Evolutionary conservation across 2,888 invertebrate genomes (phyloP), one percentile per base, ranked within the genome.

Genomic region (Acrobasis repandana): DNA sequence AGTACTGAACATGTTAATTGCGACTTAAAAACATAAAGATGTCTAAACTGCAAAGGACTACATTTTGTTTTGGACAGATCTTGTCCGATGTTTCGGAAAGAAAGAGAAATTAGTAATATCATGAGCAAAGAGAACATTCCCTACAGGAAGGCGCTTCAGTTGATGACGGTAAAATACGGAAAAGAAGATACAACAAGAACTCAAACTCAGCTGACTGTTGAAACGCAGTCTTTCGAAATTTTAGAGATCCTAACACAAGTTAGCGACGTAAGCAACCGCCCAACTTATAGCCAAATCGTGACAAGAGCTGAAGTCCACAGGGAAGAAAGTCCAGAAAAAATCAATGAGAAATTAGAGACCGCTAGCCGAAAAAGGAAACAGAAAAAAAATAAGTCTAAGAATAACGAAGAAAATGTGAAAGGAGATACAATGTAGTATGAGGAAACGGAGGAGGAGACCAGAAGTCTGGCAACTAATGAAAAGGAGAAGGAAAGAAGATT

Each of bases 41-140:
- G 65, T 48, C 4, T 60, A 6, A 69, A 67, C 33, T 67, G 67
- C 28, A 63, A 63, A 51, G 67, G 69, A 0, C 15, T 52, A 14
- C 66, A 65, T 15, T 60, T 67, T 46, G 63, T 61, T 6, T 14
- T 63, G 9, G 49, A 63, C 46, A 66, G 57, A 61, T 36, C 43
- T 14, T 66, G 64, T 28, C 64, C 63, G 4, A 48, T 61, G 20
- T 61, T 58, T 34, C 38, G 36, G 1, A 63, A 62, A 61, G 66
- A 67, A 58, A 67, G 65, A 54, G 49, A 58, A 18, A 61, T 66
- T 10, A 36, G 63, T 3, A 34, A 51, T 9, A 46, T 66, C 6
- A 66, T 66, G 68, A 54, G 60, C 10, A 28, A 48, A 48, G 10
- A 58, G 11, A 66, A 66, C 51, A 28, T n/a, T 46, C 56, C 63